Evolutionary conservation across 92 coral and sea anemone genomes (phyloP).

Genomic region (Nematostella vectensis): DNA sequence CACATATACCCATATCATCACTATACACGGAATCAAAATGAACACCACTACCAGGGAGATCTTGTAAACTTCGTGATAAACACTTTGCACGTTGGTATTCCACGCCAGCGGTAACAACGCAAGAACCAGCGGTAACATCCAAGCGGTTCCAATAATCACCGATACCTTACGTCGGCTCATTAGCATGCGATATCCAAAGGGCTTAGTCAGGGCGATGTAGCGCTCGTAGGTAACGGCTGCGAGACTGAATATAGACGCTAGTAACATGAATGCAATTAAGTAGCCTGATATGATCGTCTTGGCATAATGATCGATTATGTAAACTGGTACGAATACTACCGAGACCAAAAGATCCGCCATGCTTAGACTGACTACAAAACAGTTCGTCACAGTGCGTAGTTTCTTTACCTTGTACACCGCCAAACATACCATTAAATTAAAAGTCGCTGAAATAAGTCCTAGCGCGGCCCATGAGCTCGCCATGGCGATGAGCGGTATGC

Average conservation of each 20-base stretch:
- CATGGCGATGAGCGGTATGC: constrained; percentile 26
- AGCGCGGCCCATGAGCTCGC: constrained; percentile 48
- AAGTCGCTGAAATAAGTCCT: constrained; percentile 51
- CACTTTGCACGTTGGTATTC: constrained; percentile 33
- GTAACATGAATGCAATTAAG: constrained; percentile 57
- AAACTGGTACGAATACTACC: constrained; percentile 54
- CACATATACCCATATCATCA: constrained; percentile 54
- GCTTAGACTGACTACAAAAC: constrained; percentile 58
- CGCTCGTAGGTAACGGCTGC: constrained; percentile 90
- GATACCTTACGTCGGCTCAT: constrained; percentile 35
- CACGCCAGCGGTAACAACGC: constrained; percentile 67
- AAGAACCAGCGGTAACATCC: constrained; percentile 47
- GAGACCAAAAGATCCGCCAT: constrained; percentile 65
- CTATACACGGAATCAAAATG: constrained; percentile 42
- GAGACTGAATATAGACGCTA: constrained; percentile 68
- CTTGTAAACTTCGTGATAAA: constrained; percentile 47
- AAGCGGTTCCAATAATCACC: constrained; percentile 34
- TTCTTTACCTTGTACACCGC: constrained; percentile 52
- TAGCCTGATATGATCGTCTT: constrained; percentile 56
- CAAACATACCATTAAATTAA: constrained; percentile 54
- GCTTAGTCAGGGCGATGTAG: constrained; percentile 67
- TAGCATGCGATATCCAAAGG: constrained; percentile 58
- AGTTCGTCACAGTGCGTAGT: constrained; percentile 72
- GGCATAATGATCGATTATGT: constrained; percentile 46
- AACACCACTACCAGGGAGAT: constrained; percentile 32